Conservation (phyloP, 2,797 vertebrate genomes). For the Sciaenops ocellatus region DNA sequence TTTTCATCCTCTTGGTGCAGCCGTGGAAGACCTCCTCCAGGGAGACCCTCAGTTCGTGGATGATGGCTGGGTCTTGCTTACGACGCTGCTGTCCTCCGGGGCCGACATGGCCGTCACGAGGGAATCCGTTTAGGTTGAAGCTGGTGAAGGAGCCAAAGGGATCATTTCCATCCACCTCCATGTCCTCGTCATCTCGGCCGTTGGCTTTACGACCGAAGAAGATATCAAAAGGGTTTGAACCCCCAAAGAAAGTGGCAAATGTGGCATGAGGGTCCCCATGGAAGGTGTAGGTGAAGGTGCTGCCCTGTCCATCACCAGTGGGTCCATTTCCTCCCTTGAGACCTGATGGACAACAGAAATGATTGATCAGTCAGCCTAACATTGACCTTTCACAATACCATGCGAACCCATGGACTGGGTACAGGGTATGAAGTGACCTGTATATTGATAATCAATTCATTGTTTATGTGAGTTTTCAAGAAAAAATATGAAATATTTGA, state of each 20-base stretch:
- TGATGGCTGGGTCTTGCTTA: constrained; percentile 96
- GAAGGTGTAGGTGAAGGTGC: constrained; percentile 96
- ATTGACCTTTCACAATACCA: not conserved
- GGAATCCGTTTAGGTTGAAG: constrained; percentile 96
- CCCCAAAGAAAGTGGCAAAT: constrained; percentile 97
- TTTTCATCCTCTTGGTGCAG: constrained; percentile 98
- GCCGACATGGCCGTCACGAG: constrained; percentile 93
- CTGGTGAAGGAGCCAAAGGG: constrained; percentile 93
- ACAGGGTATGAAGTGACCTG: not conserved
- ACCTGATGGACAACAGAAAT: constrained; percentile 80
- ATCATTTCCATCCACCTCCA: constrained; percentile 96
- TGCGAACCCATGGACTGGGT: not conserved
- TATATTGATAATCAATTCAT: not conserved
- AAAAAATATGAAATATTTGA: not conserved
- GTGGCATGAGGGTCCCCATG: constrained; percentile 99
- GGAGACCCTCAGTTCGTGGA: constrained; percentile 96
- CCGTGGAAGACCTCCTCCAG: constrained; percentile 97
- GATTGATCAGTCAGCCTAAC: constrained; percentile 16
- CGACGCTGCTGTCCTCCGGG: constrained; percentile 88
- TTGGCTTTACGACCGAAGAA: constrained; percentile 96
- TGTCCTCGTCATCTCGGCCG: constrained; percentile 94
- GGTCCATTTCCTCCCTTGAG: constrained; percentile 94
- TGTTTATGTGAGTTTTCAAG: not conserved
- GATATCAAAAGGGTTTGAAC: constrained; percentile 97
- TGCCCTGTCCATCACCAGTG: constrained; percentile 91